Base-by-base conservation (phyloP, 2,888 invertebrate species). In the Rhaphigaster nebulosa region DNA sequence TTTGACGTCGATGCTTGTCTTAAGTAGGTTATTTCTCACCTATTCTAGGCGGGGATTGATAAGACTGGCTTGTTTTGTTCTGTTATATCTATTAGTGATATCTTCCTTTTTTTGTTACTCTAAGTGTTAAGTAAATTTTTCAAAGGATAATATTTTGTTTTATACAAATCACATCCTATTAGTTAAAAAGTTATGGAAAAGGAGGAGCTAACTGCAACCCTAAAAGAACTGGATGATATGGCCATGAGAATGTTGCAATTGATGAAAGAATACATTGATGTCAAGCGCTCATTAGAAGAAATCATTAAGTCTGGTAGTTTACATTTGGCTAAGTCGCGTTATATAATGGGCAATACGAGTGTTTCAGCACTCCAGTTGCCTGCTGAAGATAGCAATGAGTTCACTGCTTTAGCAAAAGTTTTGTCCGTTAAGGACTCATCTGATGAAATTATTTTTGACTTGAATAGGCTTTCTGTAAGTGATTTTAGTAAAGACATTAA, bases 331-430 rank as follows among this genome's bases (percentile, higher is more conserved):
- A 97, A 98, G 93, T 94, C 96, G 5, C 95, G 97, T 89, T 97
- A 97, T 92, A 96, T 97, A 88, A 95, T 97, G 94, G 97, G 97
- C 0, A 96, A 96, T 91, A 92, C 91, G 56, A 95, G 95, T 18
- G 96, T 97, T 13, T 96, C 97, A 91, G 94, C 95, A 29, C 94
- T 96, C 23, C 96, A 96, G 93, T 94, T 98, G 80, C 97, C 97
- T 4, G 95, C 96, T 0, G 96, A 97, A 93, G 94, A 95, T 26
- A 95, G 95, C 92, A 92, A 93, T 29, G 95, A 95, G 92, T 94
- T 95, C 91, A 93, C 93, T 23, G 95, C 95, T 0, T 76, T 45
- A 12, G 87, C 90, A 18, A 91, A 84, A 91, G 90, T 91, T n/a
- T 92, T 94, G 15, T 93, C 94, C 8, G 93, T 93, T 84, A 90